Evolutionary conservation across 2,888 invertebrate species (phyloP), one percentile per base, ranked within the genome.

Genomic region (Drosophila merina): DNA sequence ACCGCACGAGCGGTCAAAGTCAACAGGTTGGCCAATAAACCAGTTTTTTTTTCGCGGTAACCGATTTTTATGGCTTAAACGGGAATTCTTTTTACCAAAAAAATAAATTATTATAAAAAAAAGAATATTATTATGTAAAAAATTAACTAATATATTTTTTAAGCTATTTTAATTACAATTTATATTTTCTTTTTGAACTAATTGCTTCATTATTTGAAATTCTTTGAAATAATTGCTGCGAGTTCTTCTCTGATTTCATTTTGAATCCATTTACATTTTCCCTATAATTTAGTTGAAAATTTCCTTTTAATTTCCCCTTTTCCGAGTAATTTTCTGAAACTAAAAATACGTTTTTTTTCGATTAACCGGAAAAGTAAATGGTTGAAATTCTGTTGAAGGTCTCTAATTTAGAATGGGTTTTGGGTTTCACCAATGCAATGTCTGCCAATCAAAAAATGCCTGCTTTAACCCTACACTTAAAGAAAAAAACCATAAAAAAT

Each of bases 361-460:
- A 48, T 56, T 48, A 56, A 36, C 33, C 7, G 8, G 38, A 20
- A 57, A 57, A n/a, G 8, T 12, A 47, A 30, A 12, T n/a, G 6
- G 20, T n/a, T 12, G 0, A 10, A 10, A 5, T 26, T 9, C 9
- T n/a, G 14, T 0, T 9, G 40, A 7, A 40, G 4, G 5, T 14
- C 14, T 42, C 14, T 42, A 48, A 57, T 47, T 47, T 20, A 4
- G 20, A 30, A n/a, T 57, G n/a, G 31, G 26, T 33, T n/a, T 62
- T 45, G 14, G 30, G 6, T 40, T 58, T 26, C 36, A 42, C 6
- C 9, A 8, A 14, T 40, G 40, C 40, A 40, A 4, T n/a, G 4
- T 10, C 33, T 33, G 33, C 33, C 33, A 33, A 33, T 33, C 33
- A 4, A 9, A 10, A 20, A 20, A 20, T 2, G 1, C 10, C n/a